Base-by-base conservation (phyloP, 2,888 invertebrate species). In the Diarsia dahlii region DNA sequence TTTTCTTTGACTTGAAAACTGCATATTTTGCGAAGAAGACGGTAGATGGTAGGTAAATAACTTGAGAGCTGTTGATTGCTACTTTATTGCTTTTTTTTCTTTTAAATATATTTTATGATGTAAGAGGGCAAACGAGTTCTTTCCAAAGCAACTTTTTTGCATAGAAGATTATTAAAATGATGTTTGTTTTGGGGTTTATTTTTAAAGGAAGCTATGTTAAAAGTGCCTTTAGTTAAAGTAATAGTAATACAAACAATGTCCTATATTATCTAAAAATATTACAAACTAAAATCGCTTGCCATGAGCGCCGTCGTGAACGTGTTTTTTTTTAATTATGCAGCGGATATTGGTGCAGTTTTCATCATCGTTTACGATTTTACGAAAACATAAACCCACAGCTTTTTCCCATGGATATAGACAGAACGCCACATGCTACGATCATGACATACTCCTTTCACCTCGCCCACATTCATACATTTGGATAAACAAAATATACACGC, bases 11-110 rank as follows among this genome's bases (percentile, higher is more conserved):
- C 3, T 79, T 52, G 6, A 45, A 39, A 80, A 63, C 23, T 72
- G 52, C 48, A 80, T 52, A 39, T 48, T 72, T 39, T 13, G 46
- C 34, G 4, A 71, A n/a, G 4, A 63, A 79, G 45, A 39, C 15
- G 48, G n/a, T 28, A 71, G 34, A 28, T 15, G 60, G n/a, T 39
- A 39, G 15, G 18, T 79, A 62, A 79, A 76, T 23, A 76, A 70
- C n/a, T 79, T 48, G 34, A 13, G 13, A 71, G 48, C 46, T 62
- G 23, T 71, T 80, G 62, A 76, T 76, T 80, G 80, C 72, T 54
- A 71, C 23, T 28, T 48, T 10, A n/a, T 13, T 15, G 1, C 20
- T 62, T 62, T 28, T 28, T 28, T 28, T 28, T 28, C 28, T 28
- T 28, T 28, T 28, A 28, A n/a, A n/a, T n/a, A n/a, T n/a, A 34